A percentile compares a stretch with the other conserved stretches of the same genome.
These are phyloP conservation scores for Camponotus vicinus DNA, from an alignment of 1,140 invertebrate genomes.

Conservation along the genomic window DNA sequence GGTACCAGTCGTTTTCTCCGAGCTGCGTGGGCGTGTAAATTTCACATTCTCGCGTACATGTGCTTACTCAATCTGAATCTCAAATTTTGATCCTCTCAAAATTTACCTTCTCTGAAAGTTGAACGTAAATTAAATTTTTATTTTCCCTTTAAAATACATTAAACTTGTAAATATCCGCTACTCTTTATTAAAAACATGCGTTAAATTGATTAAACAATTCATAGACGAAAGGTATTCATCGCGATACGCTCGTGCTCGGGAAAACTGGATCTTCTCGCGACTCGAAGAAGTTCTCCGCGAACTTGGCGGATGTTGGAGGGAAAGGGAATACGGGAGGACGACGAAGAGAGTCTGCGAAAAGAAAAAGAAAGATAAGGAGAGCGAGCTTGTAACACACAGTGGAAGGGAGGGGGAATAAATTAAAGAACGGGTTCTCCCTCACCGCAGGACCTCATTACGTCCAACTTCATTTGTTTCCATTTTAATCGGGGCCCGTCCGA, in stretches of 20 bases:
- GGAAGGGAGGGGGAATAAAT: conserved; percentile 78
- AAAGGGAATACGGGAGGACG: conserved; percentile 25
- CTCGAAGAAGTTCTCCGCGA: conserved; percentile 30
- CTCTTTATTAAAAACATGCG: background rate
- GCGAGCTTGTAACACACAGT: conserved; percentile 50
- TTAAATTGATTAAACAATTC: conserved; percentile 26
- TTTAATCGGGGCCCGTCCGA: conserved; percentile 77
- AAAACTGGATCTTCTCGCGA: conserved; percentile 72
- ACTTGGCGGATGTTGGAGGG: background rate
- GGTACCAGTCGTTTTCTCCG: background rate
- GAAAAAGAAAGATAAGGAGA: conserved; percentile 55
- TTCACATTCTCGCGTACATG: conserved; percentile 24
- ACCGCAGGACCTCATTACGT: conserved; percentile 81
- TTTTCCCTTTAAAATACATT: background rate
- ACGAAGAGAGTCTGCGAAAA: conserved; percentile 18
- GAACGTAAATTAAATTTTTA: background rate
- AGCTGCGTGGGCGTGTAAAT: conserved; percentile 50
- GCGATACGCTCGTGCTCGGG: conserved; percentile 27
- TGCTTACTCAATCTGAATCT: background rate
- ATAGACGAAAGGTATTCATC: conserved; percentile 6
- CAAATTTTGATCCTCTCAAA: conserved; percentile 3
- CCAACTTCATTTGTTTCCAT: conserved; percentile 81
- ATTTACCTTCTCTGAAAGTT: background rate
- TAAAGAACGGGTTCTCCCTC: conserved; percentile 82
- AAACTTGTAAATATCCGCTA: background rate